Base-by-base conservation (phyloP, 2,797 vertebrate species). In the Anabas testudineus region DNA sequence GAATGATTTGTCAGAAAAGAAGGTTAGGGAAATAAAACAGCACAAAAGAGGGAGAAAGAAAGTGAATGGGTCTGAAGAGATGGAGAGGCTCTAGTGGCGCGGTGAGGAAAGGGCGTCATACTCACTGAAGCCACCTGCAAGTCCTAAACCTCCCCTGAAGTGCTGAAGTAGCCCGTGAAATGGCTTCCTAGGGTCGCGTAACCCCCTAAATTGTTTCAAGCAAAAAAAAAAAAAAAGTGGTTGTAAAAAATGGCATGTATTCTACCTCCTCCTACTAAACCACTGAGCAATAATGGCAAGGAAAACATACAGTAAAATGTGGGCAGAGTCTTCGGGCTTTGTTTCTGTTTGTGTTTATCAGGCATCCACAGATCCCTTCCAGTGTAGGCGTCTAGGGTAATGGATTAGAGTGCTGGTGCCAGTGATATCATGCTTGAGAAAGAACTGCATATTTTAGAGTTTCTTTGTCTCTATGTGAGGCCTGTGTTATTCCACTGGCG, bases 311-410 rank as follows among this genome's bases (percentile, higher is more conserved):
- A 78, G 83, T 82, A 80, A 42, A 87, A 87, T 90, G 92, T 92
- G 83, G 88, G 90, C 76, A 86, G 85, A 89, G 87, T 82, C 88
- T 89, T 61, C 62, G 26, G 82, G 88, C 89, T 90, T 91, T 91
- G 88, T 91, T 85, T 87, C 79, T 89, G 88, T 89, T 90, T 84
- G 83, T 88, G 86, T 94, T 93, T 94, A 92, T 94, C 92, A 91
- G 86, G 75, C 87, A 77, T 82, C 86, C 90, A 78, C 91, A 93
- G 91, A 92, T 89, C 84, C 89, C 84, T 85, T 89, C 76, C 74
- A 85, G 86, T 84, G 90, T 92, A 76, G 91, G 91, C 84, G 91
- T 92, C 87, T 80, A 42, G 88, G 88, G 90, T 88, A 92, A 92
- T 88, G 91, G 90, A 92, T 93, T 92, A 92, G 90, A 85, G 81